A percentile compares a stretch with the other conserved stretches of the same genome.
These are phyloP conservation scores for Magallana ariakensis DNA, from an alignment of 1,140 invertebrate genomes.

Conservation along the genomic window DNA sequence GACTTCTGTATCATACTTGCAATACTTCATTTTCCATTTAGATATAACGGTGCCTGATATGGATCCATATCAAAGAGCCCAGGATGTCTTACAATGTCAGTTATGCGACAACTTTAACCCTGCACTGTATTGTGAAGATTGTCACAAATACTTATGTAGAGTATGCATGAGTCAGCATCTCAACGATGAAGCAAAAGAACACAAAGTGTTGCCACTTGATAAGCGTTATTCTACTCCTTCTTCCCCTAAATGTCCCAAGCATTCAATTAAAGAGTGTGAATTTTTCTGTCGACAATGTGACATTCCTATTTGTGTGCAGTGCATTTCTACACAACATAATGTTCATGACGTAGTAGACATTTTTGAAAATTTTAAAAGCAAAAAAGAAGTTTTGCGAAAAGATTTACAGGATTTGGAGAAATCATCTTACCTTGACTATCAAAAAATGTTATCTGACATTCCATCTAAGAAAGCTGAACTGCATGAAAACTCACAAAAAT, in stretches of 20 bases:
- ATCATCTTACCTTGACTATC: background rate
- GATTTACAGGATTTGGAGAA: background rate
- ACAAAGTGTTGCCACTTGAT: background rate
- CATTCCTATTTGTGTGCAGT: background rate
- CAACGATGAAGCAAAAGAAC: background rate
- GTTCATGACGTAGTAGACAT: background rate
- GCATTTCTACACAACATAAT: background rate
- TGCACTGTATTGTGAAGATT: background rate
- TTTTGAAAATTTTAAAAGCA: background rate
- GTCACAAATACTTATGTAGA: background rate
- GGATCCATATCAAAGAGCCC: background rate
- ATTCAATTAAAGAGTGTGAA: background rate
- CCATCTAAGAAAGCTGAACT: background rate
- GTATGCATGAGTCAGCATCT: background rate
- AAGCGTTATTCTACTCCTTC: background rate
- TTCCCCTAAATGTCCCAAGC: background rate
- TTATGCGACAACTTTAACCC: background rate
- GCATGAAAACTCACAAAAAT: background rate
- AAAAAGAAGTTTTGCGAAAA: background rate
- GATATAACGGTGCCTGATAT: background rate
- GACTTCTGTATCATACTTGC: no score
- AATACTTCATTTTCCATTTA: no score
- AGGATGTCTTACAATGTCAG: background rate
- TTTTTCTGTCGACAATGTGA: background rate
- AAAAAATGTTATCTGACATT: background rate